Evolutionary conservation across 2,113 vertebrate species (phyloP), one percentile per base, ranked within the genome.

Genomic region (Pedionomus torquatus): DNA sequence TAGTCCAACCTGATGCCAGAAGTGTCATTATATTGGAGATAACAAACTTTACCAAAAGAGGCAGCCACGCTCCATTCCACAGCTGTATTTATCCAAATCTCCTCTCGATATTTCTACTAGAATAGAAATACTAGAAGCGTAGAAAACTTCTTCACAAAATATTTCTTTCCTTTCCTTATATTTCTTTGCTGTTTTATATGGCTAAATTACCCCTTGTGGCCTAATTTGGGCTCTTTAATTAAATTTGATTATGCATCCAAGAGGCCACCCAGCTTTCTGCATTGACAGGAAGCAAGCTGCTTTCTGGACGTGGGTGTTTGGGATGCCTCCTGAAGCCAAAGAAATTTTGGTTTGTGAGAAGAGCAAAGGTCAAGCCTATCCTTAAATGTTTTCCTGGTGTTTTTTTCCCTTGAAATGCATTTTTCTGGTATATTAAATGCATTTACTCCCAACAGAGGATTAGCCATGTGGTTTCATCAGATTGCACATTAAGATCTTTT

Each of bases 261-360:
- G 55, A 79, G 83, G 94, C 86, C 94, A 96, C 81, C 57, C 72
- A 95, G 58, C 10, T n/a, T 91, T 91, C 44, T n/a, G 5, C 48
- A 68, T 0, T 43, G 57, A 87, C 41, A 92, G 83, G 44, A 95
- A 95, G 65, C 13, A 91, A 91, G 41, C 17, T 72, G 65, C 17
- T 91, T 89, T 93, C 76, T 78, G 80, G 69, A 64, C 0, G 65
- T 94, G 94, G 85, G 90, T 89, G 89, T 95, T 89, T 84, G 41
- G 41, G 65, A 87, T 41, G 54, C 10, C 43, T 93, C 57, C 33
- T 87, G 65, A 85, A 93, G 69, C 92, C 92, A 89, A 82, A 37
- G 25, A 65, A 93, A 76, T 17, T 81, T 92, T 89, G 83, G 61
- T 76, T 89, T 91, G 28, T 48, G n/a, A 92, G 57, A 84, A 79